phyloP scores from a whole-genome alignment of 2,888 invertebrate genomes.

The Cordylochernes scorpioides region DNA sequence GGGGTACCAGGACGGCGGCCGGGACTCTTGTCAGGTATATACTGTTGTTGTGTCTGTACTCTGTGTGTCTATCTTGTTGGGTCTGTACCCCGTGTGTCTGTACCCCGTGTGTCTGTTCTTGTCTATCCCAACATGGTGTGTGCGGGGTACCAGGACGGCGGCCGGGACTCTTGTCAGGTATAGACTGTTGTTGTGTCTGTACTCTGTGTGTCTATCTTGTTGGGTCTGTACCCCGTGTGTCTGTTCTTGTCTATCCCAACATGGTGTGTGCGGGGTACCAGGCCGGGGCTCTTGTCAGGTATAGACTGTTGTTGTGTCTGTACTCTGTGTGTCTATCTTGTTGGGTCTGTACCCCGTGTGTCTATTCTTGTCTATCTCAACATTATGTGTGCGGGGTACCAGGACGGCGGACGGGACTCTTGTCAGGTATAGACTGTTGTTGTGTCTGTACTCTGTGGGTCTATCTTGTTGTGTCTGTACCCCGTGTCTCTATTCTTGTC shows the following conservation, averaged over 20 bases:
- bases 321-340: too few species aligned
- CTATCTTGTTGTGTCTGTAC: too few species aligned
- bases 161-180: constrained; percentile 30
- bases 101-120: too few species aligned
- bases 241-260: constrained; percentile 51
- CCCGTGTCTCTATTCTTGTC: too few species aligned
- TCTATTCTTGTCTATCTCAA: constrained; percentile 61
- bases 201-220: too few species aligned
- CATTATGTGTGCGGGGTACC: constrained; percentile 71
- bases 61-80: too few species aligned
- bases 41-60: constrained; percentile 1
- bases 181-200: too few species aligned
- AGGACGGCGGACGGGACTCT: constrained; percentile 40
- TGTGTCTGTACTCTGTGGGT: too few species aligned
- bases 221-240: too few species aligned
- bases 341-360: too few species aligned
- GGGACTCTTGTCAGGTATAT: constrained; percentile 29
- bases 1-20: constrained; percentile 58
- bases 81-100: too few species aligned
- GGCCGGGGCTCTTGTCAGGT: constrained; percentile 39
- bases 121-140: constrained; percentile 63
- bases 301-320: constrained; percentile 1
- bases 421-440: too few species aligned
- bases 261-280: constrained; percentile 78
- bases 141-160: constrained; percentile 70